Base-by-base conservation (phyloP, 2,888 invertebrate species). In the Rhagophthalmus giganteus region DNA sequence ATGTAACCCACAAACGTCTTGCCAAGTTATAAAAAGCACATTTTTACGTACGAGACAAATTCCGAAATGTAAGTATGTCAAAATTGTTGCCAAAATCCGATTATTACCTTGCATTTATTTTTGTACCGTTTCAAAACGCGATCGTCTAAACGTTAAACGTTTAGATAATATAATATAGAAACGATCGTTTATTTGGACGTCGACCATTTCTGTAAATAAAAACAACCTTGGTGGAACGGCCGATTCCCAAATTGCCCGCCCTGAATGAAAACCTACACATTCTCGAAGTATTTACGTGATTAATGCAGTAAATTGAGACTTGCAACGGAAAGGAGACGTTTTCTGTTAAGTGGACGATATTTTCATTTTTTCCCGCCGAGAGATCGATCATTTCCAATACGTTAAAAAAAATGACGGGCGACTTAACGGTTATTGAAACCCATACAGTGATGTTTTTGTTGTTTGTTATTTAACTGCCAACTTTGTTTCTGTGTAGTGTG, bases 211-310 rank as follows among this genome's bases (percentile, higher is more conserved):
- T 20, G 7, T 20, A 20, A 15, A 34, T 12, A 10, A 30, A 27
- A 4, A 10, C 16, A 45, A 61, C 60, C 56, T 54, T 60, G 59
- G 60, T 51, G 60, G 56, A 65, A 57, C 54, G 31, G 32, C 48
- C 44, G 42, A 52, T 45, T 52, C 54, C 62, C 64, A 49, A 39
- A 49, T 52, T 61, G 67, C 68, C 72, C 74, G 74, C 72, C 74
- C 74, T 74, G 73, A 74, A 75, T 74, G 74, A 74, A 74, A 74
- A 71, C 75, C 75, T 72, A 75, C 75, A 73, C 75, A 71, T 71
- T 73, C 71, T 70, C 69, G 63, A 69, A 69, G 72, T 73, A 74
- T 75, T 73, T 73, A 73, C 72, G 71, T 74, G 74, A 75, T 75
- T 74, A 74, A 75, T 74, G 70, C 74, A 74, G 73, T 72, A 72